Conservation (phyloP, 2,113 vertebrate species). For the Pachyramphus minor region DNA sequence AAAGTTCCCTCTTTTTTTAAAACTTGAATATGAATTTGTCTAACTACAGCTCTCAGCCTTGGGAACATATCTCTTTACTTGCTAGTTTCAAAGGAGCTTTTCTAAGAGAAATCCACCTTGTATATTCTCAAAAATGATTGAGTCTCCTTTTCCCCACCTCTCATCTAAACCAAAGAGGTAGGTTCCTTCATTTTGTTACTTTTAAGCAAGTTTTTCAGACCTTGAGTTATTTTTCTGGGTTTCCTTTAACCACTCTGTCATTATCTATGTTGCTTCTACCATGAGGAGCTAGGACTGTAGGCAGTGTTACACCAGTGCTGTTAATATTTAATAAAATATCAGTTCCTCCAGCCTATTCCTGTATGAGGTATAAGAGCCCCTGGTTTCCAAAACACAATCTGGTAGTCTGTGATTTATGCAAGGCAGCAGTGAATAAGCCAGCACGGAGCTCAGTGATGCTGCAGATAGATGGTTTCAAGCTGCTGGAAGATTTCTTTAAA, state of each 20-base stretch:
- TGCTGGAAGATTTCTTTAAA: slow-evolving; percentile 31
- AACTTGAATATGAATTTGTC: background rate
- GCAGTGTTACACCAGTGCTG: background rate
- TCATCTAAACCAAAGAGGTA: background rate
- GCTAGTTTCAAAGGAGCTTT: background rate
- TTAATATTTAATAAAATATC: slow-evolving; percentile 18
- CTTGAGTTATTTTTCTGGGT: background rate
- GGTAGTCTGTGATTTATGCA: slow-evolving; percentile 31
- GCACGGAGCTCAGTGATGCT: background rate
- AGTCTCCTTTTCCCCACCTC: background rate
- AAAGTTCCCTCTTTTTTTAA: background rate
- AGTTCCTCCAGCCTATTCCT: background rate
- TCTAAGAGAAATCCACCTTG: background rate
- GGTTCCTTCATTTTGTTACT: background rate
- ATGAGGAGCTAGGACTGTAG: background rate
- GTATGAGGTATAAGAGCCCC: background rate
- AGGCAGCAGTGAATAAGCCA: slow-evolving; percentile 6
- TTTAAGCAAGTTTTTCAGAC: background rate
- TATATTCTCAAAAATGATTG: background rate
- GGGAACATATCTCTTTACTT: background rate
- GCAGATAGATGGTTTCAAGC: slow-evolving; percentile 24
- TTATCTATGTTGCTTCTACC: background rate
- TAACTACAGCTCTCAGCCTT: background rate
- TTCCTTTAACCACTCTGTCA: background rate
- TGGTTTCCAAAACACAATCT: background rate